A percentile compares a stretch with the other conserved stretches of the same genome.
phyloP scores from a whole-genome alignment of 2,888 invertebrate genomes.

The Calephelis perditalis region DNA sequence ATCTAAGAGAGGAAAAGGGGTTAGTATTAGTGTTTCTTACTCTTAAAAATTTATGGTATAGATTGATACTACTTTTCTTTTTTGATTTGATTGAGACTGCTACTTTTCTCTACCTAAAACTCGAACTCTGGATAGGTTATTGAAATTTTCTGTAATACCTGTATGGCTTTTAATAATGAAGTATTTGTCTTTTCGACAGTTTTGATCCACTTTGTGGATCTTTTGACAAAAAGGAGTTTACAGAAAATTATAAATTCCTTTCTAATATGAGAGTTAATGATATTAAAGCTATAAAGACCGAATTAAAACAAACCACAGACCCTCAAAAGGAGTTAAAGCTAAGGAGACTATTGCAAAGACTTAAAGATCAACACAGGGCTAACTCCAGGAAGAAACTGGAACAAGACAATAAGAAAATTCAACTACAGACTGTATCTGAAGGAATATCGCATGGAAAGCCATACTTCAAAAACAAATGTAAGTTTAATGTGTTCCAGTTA shows the following conservation, averaged over 20 bases:
- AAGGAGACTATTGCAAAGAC: conserved; percentile 83
- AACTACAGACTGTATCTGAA: conserved; percentile 70
- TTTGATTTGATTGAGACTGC: no score
- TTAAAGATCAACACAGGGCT: conserved; percentile 87
- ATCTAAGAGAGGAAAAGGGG: no score
- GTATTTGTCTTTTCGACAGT: conserved; percentile 51
- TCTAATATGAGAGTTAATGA: conserved; percentile 85
- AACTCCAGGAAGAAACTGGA: conserved; percentile 77
- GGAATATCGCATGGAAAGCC: conserved; percentile 82
- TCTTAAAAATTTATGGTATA: no score
- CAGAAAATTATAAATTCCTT: conserved; percentile 87
- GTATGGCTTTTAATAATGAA: no score
- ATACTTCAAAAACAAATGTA: conserved; percentile 77
- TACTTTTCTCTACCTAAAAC: no score
- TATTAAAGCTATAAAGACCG: conserved; percentile 78
- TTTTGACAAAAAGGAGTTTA: conserved; percentile 86
- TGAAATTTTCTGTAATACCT: no score
- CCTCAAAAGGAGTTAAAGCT: conserved; percentile 81
- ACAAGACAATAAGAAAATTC: conserved; percentile 70
- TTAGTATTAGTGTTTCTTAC: no score
- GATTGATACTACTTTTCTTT: no score
- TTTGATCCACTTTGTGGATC: conserved; percentile 92
- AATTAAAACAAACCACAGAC: conserved; percentile 80
- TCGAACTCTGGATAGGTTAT: no score
- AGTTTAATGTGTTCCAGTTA: conserved; percentile 25